These are phyloP conservation scores for Neodiprion fabricii DNA, from an alignment of 1,140 invertebrate genomes.

Conservation along the genomic window DNA sequence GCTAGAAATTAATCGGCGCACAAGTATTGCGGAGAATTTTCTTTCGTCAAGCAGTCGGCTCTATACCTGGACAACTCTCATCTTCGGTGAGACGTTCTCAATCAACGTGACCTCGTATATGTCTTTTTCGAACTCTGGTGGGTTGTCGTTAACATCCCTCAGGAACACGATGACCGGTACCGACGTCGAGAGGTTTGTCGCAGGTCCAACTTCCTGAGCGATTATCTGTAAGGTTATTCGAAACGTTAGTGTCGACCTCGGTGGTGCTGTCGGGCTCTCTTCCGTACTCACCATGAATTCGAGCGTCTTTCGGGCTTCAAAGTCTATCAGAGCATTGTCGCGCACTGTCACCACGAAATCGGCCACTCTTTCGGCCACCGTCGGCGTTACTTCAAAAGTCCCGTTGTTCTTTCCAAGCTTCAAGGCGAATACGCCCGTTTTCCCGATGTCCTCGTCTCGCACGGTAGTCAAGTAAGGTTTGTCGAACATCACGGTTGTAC, in stretches of 20 bases:
- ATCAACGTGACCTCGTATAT: slow-evolving; percentile 76
- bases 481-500: slow-evolving; percentile 73
- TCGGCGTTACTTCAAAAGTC: slow-evolving; percentile 87
- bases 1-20: slow-evolving; percentile 2
- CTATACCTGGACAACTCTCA: slow-evolving; percentile 74
- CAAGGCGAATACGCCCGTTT: slow-evolving; percentile 84
- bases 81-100: slow-evolving; percentile 81
- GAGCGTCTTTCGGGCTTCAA: slow-evolving; percentile 76
- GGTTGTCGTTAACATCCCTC: slow-evolving; percentile 90
- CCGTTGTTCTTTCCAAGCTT: slow-evolving; percentile 81
- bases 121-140: slow-evolving; percentile 78
- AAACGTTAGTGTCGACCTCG: not conserved
- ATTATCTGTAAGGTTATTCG: slow-evolving; percentile 66
- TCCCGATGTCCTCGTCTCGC: slow-evolving; percentile 78
- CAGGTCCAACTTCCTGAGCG: slow-evolving; percentile 79
- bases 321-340: slow-evolving; percentile 83
- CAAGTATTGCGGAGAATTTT: not conserved
- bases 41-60: slow-evolving; percentile 2
- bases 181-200: slow-evolving; percentile 73
- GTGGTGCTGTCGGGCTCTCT: slow-evolving; percentile 16
- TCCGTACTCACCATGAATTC: slow-evolving; percentile 67
- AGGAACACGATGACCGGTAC: slow-evolving; percentile 82
- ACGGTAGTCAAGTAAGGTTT: slow-evolving; percentile 76
- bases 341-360: slow-evolving; percentile 84
- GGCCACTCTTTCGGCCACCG: slow-evolving; percentile 81